phyloP scores from a whole-genome alignment of 1,140 invertebrate species.

The Belonocnema kinseyi region DNA sequence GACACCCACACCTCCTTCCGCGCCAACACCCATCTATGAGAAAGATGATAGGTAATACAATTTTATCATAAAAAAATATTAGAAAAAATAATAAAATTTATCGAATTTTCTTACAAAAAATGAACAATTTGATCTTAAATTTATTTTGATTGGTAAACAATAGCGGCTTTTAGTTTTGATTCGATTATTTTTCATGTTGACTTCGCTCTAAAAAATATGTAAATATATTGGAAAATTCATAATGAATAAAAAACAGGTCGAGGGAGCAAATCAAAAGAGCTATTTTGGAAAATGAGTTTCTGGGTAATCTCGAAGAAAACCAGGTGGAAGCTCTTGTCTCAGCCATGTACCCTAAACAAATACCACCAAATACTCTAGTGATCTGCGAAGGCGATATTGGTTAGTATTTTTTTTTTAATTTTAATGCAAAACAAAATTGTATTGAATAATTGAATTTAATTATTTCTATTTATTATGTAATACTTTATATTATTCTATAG shows the following conservation, averaged over 20 bases:
- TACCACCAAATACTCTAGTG: slow-evolving; percentile 84
- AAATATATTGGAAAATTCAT: too few relatives aligned
- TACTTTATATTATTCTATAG: too few relatives aligned
- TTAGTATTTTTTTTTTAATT: slow-evolving; percentile 50
- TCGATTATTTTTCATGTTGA: too few relatives aligned
- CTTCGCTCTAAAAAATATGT: too few relatives aligned
- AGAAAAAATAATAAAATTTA: not conserved
- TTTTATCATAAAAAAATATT: not conserved
- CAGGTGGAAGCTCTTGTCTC: slow-evolving; percentile 91
- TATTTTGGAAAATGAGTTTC: slow-evolving; percentile 93
- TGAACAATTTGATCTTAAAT: too few relatives aligned
- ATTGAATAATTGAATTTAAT: too few relatives aligned
- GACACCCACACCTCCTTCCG: slow-evolving; percentile 61
- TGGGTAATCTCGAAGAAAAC: slow-evolving; percentile 91
- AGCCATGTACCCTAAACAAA: slow-evolving; percentile 91
- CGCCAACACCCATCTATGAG: slow-evolving; percentile 54
- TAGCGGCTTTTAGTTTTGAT: too few relatives aligned
- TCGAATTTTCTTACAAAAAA: not conserved
- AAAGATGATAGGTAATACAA: slow-evolving; percentile 37
- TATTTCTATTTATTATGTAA: too few relatives aligned
- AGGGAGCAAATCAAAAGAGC: slow-evolving; percentile 79
- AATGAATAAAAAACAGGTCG: slow-evolving; percentile 44
- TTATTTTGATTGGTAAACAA: too few relatives aligned
- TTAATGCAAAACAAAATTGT: not conserved
- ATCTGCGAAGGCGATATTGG: slow-evolving; percentile 91